A percentile compares a stretch with the other conserved stretches of the same genome.
Conservation (phyloP, 2,113 vertebrate species). For the Ageneiosus marmoratus region DNA sequence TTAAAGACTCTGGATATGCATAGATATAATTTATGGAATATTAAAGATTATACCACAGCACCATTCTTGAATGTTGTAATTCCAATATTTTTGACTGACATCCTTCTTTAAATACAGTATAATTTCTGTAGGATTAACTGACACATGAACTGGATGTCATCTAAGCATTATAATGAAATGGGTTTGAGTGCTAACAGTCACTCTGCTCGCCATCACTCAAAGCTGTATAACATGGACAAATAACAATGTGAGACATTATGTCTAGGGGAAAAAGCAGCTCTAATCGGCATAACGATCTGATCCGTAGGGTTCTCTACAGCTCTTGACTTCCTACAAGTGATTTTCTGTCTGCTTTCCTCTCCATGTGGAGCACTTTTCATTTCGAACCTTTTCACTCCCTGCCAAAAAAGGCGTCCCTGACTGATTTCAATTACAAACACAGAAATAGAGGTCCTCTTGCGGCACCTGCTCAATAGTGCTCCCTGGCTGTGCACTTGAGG, state of each 20-base stretch:
- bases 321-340: slow-evolving; percentile 52
- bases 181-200: background rate
- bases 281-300: slow-evolving; percentile 49
- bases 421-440: slow-evolving; percentile 63
- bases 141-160: background rate
- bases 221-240: background rate
- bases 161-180: background rate
- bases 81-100: background rate
- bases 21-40: background rate
- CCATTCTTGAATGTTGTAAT: background rate
- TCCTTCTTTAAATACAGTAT: background rate
- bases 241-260: background rate
- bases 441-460: slow-evolving; percentile 54
- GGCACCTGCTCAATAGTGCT: slow-evolving; percentile 58
- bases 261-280: slow-evolving; percentile 31
- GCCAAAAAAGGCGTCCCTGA: slow-evolving; percentile 52
- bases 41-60: background rate
- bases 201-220: background rate
- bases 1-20: no score
- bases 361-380: slow-evolving; percentile 47
- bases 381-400: slow-evolving; percentile 41
- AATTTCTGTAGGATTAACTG: background rate
- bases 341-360: slow-evolving; percentile 52
- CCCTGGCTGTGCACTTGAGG: slow-evolving; percentile 39
- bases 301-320: slow-evolving; percentile 44